phyloP scores from a whole-genome alignment of 2,797 vertebrate species.

The Spondyliosoma cantharus region DNA sequence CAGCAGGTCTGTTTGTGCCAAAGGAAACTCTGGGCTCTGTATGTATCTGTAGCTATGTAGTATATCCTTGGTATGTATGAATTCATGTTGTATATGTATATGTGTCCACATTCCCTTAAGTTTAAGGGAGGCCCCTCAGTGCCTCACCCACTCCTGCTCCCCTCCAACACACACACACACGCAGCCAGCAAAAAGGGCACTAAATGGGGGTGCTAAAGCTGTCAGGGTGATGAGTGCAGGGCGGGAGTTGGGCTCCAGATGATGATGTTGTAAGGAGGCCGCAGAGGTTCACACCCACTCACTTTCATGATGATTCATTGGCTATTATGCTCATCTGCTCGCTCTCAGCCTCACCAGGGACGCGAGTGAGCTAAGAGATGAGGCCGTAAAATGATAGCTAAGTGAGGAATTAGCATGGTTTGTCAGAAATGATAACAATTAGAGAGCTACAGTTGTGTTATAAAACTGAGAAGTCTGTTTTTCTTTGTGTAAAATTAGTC shows the following conservation, averaged over 20 bases:
- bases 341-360: conserved; percentile 21
- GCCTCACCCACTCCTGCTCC: conserved; percentile 5
- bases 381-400: conserved; percentile 21
- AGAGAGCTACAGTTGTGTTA: conserved; percentile 16
- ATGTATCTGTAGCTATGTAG: not conserved
- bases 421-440: conserved; percentile 21
- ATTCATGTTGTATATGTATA: conserved; percentile 9
- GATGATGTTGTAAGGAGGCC: conserved; percentile 67
- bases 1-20: conserved; percentile 27
- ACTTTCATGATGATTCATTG: conserved; percentile 64
- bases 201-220: conserved; percentile 79
- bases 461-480: not conserved
- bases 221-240: conserved; percentile 72
- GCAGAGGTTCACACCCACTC: conserved; percentile 61
- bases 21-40: conserved; percentile 7
- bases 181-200: conserved; percentile 38
- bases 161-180: not conserved
- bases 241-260: conserved; percentile 55
- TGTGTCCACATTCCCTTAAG: conserved; percentile 16
- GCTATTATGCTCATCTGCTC: conserved; percentile 26
- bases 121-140: conserved; percentile 38
- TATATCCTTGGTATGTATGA: conserved; percentile 21
- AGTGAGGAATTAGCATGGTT: conserved; percentile 32
- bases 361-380: conserved; percentile 1
- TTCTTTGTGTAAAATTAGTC: not conserved